Evolutionary conservation across 2,888 invertebrate genomes (phyloP), one percentile per base, ranked within the genome.

Genomic region (Cosmorhoe ocellata): DNA sequence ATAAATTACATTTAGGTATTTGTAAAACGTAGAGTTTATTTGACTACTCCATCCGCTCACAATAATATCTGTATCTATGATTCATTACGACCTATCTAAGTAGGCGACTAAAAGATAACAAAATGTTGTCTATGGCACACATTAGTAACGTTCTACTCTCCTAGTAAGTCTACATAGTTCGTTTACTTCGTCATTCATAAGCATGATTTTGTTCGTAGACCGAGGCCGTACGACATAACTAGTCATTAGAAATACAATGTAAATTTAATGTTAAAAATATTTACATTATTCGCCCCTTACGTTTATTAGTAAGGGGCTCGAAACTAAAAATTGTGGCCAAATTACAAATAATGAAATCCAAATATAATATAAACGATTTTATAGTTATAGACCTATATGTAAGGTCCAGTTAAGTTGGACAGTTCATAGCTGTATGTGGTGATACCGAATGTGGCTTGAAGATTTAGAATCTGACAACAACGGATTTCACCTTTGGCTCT

Each of bases 271-370:
- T 81, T 78, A 84, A 67, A 80, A 81, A 77, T 88, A 88, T 88
- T 88, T 89, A 89, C 87, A 86, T 78, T 81, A 80, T 73, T 69
- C 59, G 56, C 74, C 76, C 81, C 87, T 83, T 82, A 80, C 79
- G 64, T 69, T 77, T 83, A 82, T 84, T 80, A 75, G 77, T 83
- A 79, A 84, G 84, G 81, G 75, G 78, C 28, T 66, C 58, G 72
- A 79, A 85, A 84, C 83, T 86, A 87, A 84, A 53, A 86, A 85
- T 83, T 81, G 90, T 90, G 90, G 90, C 90, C 90, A 90, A 90
- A 90, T 87, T 90, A 90, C 81, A 81, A 70, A 78, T 87, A 87
- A 87, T 79, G 75, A 82, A 84, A 87, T 86, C 81, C 82, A 86
- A 87, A 88, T 88, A 89, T 88, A n/a, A 85, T 88, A 87, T 86